phyloP scores from a whole-genome alignment of 1,140 invertebrate species.

The Copidosoma floridanum region DNA sequence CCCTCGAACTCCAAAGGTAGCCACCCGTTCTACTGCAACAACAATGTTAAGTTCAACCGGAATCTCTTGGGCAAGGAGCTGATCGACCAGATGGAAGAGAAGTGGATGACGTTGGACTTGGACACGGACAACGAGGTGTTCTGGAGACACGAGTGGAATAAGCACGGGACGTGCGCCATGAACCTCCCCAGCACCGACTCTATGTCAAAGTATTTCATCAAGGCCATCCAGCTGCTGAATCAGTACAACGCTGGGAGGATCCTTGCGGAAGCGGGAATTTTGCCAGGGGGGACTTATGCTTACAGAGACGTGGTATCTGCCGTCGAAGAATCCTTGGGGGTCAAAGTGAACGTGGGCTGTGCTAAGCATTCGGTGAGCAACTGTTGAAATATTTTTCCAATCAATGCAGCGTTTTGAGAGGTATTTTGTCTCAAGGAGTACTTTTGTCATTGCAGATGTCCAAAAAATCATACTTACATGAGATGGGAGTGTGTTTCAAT shows the following conservation, averaged over 20 bases:
- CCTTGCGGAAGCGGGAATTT: neutral
- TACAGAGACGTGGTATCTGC: neutral
- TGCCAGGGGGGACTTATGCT: neutral
- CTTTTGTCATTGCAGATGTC: neutral
- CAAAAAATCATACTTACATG: neutral
- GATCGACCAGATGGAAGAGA: neutral
- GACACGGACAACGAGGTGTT: neutral
- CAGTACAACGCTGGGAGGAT: neutral
- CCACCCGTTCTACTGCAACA: neutral
- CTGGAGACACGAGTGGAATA: slow-evolving; percentile 5
- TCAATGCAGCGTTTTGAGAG: too few species aligned
- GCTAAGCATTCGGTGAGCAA: neutral
- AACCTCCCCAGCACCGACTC: neutral
- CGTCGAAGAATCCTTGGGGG: neutral
- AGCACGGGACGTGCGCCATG: slow-evolving; percentile 6
- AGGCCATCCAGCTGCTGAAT: neutral
- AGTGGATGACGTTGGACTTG: neutral
- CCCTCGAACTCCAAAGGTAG: neutral
- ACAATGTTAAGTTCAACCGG: neutral
- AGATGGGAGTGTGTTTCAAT: neutral
- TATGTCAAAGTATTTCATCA: slow-evolving; percentile 1
- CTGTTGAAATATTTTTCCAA: neutral
- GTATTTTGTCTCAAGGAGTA: too few species aligned
- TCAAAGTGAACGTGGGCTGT: neutral
- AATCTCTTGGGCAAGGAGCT: neutral